Base-by-base conservation (phyloP, 2,797 vertebrate genomes). In the Chromobotia macracanthus region DNA sequence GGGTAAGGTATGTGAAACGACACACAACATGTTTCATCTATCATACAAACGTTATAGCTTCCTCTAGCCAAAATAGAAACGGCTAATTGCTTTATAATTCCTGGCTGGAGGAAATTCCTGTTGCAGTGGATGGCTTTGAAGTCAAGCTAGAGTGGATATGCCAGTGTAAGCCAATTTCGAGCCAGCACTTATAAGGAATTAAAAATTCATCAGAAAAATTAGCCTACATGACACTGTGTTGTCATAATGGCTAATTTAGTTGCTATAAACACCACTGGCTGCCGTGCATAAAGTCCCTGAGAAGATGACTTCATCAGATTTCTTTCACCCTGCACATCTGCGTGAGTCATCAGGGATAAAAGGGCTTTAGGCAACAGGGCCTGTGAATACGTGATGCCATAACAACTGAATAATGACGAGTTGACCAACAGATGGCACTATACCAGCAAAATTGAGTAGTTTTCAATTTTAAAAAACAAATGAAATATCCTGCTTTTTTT, bases 371-470 rank as follows among this genome's bases (percentile, higher is more conserved):
- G 74, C 38, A 46, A 19, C 3, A 44, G 21, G 51, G 51, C 21
- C 50, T 44, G 16, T 56, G 63, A 44, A 23, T 41, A 46, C 13
- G n/a, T 67, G 50, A 56, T 4, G 48, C 35, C 7, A 7, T 15
- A 51, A 16, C 50, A 51, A 51, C 15, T 41, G 67, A 41, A 53
- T 53, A 41, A 28, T 41, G 12, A 44, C 18, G 15, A 21, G n/a
- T 63, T 63, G 55, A 21, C 84, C 84, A 83, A 63, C 65, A 85
- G 84, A 80, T 80, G 84, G 84, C 84, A 85, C 81, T 72, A 77
- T 56, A 71, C 63, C 38, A 78, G 73, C 78, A 79, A 61, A 60
- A 77, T 65, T 80, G 31, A 78, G 67, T 21, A 23, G 38, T 10
- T 19, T 64, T 31, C 28, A 58, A 12, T 12, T 58, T 58, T 58